phyloP scores from a whole-genome alignment of 2,797 vertebrate species.

The Enteromius radiatus region DNA sequence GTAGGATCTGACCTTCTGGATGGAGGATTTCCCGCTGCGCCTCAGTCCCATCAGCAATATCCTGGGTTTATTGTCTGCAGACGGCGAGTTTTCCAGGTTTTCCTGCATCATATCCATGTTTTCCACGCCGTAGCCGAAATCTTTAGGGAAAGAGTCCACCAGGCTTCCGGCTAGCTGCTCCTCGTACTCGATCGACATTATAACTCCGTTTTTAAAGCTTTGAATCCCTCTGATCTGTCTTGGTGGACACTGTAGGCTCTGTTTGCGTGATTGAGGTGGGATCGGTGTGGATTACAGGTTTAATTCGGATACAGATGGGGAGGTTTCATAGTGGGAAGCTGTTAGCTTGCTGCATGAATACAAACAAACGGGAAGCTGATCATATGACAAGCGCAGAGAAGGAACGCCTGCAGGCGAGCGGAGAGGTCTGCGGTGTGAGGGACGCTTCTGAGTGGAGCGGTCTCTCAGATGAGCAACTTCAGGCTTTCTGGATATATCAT shows the following conservation, averaged over 20 bases:
- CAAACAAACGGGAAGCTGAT: slow-evolving; percentile 48
- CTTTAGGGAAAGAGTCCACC: slow-evolving; percentile 94
- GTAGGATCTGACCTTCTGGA: slow-evolving; percentile 88
- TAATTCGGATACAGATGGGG: slow-evolving; percentile 4
- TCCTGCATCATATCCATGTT: slow-evolving; percentile 83
- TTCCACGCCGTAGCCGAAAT: slow-evolving; percentile 95
- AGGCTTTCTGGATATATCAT: too few species aligned
- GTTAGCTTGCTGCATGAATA: slow-evolving; percentile 40
- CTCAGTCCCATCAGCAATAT: slow-evolving; percentile 96
- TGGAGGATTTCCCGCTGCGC: slow-evolving; percentile 96
- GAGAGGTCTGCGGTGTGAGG: not conserved
- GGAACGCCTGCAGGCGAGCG: slow-evolving; percentile 21
- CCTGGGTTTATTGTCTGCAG: slow-evolving; percentile 91
- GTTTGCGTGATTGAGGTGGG: not conserved
- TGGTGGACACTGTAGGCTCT: not conserved
- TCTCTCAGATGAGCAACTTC: not conserved
- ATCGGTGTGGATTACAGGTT: not conserved
- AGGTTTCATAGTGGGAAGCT: slow-evolving; percentile 30
- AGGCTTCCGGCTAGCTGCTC: slow-evolving; percentile 89
- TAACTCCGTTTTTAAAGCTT: not conserved
- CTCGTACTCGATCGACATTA: slow-evolving; percentile 93
- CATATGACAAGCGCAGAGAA: slow-evolving; percentile 35
- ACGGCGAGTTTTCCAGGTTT: slow-evolving; percentile 81
- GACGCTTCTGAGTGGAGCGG: not conserved
- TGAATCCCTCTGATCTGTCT: not conserved